Base-by-base conservation (phyloP, 2,888 invertebrate genomes). In the Ornithoptera alexandrae region DNA sequence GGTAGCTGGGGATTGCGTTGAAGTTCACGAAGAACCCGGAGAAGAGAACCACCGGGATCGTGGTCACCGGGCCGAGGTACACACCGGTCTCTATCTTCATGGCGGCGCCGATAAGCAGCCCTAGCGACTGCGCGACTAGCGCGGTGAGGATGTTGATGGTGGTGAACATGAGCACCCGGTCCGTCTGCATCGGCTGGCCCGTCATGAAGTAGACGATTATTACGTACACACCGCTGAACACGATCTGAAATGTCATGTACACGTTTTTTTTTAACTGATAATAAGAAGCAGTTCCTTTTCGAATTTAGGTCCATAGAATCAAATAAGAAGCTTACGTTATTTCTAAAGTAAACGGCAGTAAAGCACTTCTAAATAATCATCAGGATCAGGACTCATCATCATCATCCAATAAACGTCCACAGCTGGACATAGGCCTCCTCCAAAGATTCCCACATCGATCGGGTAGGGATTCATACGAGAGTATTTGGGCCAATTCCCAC, bases 201-300 rank as follows among this genome's bases (percentile, higher is more conserved):
- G 98, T 98, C 95, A 98, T 96, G 90, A 97, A 98, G 91, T 98
- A 99, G 17, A 98, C 97, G 76, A 98, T 98, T 78, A 96, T 94
- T 69, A 97, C 96, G 86, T 97, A 98, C 46, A 97, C 95, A 69
- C 96, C 95, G 66, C 97, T 97, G 86, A 97, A 96, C 72, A 97
- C 93, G 72, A 97, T 95, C 97, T 97, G 93, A 15, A 67, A 22
- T 10, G 17, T 63, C 0, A 60, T 62, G 59, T 61, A 22, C 8
- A 42, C 62, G 30, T 30, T 30, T 59, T 18, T 59, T 67, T 24
- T 58, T 39, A 39, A 39, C 39, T 10, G 10, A 39, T 10, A 39
- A 10, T 8, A 8, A 39, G 39, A 39, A 39, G 10, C 39, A 39
- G 10, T 10, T 10, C 8, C 6, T 8, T 39, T 8, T 10, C 1